phyloP scores from a whole-genome alignment of 2,888 invertebrate genomes.

The Drosophila setosimentum region DNA sequence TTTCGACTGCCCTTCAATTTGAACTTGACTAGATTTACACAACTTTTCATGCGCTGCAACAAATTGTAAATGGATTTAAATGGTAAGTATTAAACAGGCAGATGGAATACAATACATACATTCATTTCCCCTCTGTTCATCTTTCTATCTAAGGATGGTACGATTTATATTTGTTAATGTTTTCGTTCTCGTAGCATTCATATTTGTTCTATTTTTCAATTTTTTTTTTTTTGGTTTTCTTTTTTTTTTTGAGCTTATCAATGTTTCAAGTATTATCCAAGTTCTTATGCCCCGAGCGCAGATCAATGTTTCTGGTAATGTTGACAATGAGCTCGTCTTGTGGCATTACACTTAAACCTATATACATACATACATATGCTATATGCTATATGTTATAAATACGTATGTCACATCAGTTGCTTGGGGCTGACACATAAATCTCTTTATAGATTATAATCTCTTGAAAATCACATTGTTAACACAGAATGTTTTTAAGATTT shows the following conservation, averaged over 20 bases:
- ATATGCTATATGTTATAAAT: not conserved
- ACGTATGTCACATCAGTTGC: not conserved
- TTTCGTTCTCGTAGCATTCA: not conserved
- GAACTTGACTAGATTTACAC: slow-evolving; percentile 30
- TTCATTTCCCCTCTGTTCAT: not conserved
- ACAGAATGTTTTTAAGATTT: not conserved
- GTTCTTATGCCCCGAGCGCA: not conserved
- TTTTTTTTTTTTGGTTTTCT: too few species aligned
- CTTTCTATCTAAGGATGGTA: not conserved
- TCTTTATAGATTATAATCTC: not conserved
- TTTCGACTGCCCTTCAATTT: slow-evolving; percentile 44
- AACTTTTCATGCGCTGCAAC: not conserved
- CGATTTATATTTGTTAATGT: not conserved
- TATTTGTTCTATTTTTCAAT: not conserved
- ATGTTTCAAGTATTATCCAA: not conserved
- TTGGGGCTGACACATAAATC: not conserved
- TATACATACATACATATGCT: not conserved
- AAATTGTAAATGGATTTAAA: not conserved
- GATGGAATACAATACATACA: not conserved
- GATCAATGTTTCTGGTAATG: not conserved
- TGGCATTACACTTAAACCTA: not conserved
- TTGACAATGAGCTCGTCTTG: not conserved
- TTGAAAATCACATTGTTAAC: not conserved
- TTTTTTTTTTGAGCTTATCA: too few species aligned
- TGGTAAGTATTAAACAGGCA: not conserved